These are phyloP conservation scores for Limanda limanda DNA, from an alignment of 2,113 vertebrate species.

Conservation along the genomic window DNA sequence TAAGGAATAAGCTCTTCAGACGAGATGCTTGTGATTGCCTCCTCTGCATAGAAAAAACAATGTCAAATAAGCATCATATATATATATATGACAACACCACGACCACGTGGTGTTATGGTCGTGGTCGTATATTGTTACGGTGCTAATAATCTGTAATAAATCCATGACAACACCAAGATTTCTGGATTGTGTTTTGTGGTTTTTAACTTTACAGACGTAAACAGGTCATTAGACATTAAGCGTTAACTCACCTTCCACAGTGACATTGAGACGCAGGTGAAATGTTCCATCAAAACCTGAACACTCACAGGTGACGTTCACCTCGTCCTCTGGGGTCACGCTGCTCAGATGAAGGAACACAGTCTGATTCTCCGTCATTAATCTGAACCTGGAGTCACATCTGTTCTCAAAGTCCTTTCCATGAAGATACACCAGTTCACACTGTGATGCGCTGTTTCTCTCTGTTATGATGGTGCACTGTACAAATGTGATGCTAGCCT, in stretches of 20 bases:
- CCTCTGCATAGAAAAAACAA: no score
- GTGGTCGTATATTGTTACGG: no score
- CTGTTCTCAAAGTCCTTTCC: accelerated
- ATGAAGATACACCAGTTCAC: background rate
- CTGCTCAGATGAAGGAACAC: constrained; percentile 21
- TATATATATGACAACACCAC: no score
- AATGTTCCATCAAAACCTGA: accelerated
- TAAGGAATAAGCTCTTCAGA: no score
- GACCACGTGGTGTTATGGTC: no score
- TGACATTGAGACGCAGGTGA: background rate
- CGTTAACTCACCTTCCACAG: constrained; percentile 22
- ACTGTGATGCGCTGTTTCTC: background rate
- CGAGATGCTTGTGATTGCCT: no score
- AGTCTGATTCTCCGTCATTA: constrained; percentile 8
- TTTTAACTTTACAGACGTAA: no score
- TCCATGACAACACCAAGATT: no score
- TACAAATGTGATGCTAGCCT: accelerated
- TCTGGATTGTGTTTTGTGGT: no score
- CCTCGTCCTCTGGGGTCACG: constrained; percentile 33
- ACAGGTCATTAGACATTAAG: no score
- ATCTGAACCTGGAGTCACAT: constrained; percentile 29
- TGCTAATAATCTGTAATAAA: no score
- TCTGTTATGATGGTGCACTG: background rate
- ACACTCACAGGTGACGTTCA: constrained; percentile 22
- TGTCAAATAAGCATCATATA: no score